Conservation (phyloP, 2,797 vertebrate genomes). For the Premnoplex brunnescens region DNA sequence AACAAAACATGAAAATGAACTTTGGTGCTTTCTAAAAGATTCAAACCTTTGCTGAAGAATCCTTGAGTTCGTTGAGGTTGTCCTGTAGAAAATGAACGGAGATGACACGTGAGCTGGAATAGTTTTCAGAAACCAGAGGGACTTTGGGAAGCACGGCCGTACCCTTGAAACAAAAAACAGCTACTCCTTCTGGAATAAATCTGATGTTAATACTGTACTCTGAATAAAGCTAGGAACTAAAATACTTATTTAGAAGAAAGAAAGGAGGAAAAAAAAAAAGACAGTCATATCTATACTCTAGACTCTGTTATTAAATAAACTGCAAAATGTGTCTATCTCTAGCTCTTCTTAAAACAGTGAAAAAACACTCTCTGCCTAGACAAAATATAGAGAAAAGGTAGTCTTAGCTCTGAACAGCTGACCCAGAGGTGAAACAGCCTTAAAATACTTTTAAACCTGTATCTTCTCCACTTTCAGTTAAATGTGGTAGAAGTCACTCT, state of each 20-base stretch:
- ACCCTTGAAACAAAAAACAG: slow-evolving; percentile 87
- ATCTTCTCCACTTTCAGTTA: slow-evolving; percentile 67
- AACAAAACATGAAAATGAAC: slow-evolving; percentile 50
- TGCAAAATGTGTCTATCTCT: background rate
- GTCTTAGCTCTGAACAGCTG: slow-evolving; percentile 23
- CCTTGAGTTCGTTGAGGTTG: slow-evolving; percentile 98
- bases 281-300: background rate
- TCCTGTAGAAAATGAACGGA: slow-evolving; percentile 99
- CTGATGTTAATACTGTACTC: slow-evolving; percentile 81
- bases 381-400: slow-evolving; percentile 53
- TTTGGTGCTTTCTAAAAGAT: slow-evolving; percentile 74
- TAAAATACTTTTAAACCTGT: slow-evolving; percentile 1
- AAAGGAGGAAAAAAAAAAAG: background rate
- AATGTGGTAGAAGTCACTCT: slow-evolving; percentile 56
- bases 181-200: slow-evolving; percentile 96
- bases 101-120: slow-evolving; percentile 99
- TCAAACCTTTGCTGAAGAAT: slow-evolving; percentile 97
- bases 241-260: background rate
- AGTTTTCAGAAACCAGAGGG: slow-evolving; percentile 94
- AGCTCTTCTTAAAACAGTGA: background rate
- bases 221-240: slow-evolving; percentile 63
- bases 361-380: background rate
- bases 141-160: slow-evolving; percentile 77
- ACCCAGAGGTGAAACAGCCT: slow-evolving; percentile 12
- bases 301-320: background rate